phyloP scores from a whole-genome alignment of 1,140 invertebrate genomes.

The Drosophila trapezifrons region DNA sequence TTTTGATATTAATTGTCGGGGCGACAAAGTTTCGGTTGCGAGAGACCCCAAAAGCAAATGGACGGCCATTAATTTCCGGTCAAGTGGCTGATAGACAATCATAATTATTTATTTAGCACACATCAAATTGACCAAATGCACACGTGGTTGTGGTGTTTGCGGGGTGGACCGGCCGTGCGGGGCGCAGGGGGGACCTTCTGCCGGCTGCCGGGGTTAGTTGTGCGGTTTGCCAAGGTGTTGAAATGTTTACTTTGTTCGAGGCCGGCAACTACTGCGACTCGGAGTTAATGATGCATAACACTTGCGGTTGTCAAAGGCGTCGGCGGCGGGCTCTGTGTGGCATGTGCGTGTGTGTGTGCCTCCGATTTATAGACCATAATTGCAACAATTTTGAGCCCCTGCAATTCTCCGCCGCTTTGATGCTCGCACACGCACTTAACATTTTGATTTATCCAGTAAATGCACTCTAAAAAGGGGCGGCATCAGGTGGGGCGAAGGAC shows the following conservation, averaged over 20 bases:
- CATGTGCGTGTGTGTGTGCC: constrained; percentile 17
- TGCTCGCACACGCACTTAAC: constrained; percentile 54
- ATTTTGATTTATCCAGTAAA: constrained; percentile 72
- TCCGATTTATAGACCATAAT: constrained; percentile 73
- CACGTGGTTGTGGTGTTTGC: constrained; percentile 59
- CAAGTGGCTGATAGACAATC: constrained; percentile 78
- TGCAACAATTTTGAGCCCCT: constrained; percentile 70
- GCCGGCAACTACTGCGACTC: constrained; percentile 63
- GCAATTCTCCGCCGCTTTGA: constrained; percentile 41
- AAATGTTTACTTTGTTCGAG: constrained; percentile 76
- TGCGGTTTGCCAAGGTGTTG: constrained; percentile 76
- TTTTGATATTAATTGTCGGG: constrained; percentile 79
- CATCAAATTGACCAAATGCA: constrained; percentile 77
- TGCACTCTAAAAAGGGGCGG: constrained; percentile 55
- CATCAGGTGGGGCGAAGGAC: neutral
- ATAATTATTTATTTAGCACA: constrained; percentile 81
- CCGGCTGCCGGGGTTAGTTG: constrained; percentile 53
- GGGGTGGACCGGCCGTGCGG: neutral
- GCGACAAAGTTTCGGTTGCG: constrained; percentile 42
- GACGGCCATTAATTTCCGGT: constrained; percentile 75
- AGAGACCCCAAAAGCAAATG: constrained; percentile 49
- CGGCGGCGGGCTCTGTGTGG: neutral
- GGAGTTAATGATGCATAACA: constrained; percentile 77
- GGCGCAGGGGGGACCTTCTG: constrained; percentile 6
- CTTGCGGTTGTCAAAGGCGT: constrained; percentile 58